Percentiles rank a stretch among this genome's conserved stretches.
Conservation (phyloP, 2,113 vertebrate species). For the Ochotona curzoniae region DNA sequence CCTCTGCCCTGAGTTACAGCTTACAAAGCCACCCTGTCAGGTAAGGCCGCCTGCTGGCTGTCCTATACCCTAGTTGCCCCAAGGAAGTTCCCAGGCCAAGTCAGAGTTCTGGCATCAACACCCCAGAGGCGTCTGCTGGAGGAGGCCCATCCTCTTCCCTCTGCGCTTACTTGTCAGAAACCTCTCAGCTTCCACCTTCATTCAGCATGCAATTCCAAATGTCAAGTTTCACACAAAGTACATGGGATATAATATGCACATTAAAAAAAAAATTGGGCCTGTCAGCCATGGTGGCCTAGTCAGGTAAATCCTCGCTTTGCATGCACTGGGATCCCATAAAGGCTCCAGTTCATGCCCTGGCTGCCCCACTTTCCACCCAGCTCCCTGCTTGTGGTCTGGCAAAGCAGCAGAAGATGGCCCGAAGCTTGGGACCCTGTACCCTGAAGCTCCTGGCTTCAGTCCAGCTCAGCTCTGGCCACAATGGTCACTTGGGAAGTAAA, state of each 20-base stretch:
- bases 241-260: background rate
- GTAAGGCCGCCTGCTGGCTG: background rate
- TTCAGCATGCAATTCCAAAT: slow-evolving; percentile 16
- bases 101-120: background rate
- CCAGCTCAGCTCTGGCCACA: too few relatives aligned
- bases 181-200: slow-evolving; percentile 24
- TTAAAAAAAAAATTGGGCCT: too few relatives aligned
- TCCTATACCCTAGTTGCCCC: background rate
- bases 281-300: too few relatives aligned
- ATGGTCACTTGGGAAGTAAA: too few relatives aligned
- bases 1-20: background rate
- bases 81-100: background rate
- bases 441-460: too few relatives aligned
- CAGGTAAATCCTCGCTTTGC: too few relatives aligned
- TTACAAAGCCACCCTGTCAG: background rate
- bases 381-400: too few relatives aligned
- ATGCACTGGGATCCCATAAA: too few relatives aligned
- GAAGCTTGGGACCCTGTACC: too few relatives aligned
- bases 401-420: too few relatives aligned
- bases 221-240: background rate
- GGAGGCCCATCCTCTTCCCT: background rate
- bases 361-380: too few relatives aligned
- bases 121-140: background rate
- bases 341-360: too few relatives aligned
- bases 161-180: background rate